Evolutionary conservation across 2,797 vertebrate genomes (phyloP).

Genomic region (Mormyrops boulengeri): DNA sequence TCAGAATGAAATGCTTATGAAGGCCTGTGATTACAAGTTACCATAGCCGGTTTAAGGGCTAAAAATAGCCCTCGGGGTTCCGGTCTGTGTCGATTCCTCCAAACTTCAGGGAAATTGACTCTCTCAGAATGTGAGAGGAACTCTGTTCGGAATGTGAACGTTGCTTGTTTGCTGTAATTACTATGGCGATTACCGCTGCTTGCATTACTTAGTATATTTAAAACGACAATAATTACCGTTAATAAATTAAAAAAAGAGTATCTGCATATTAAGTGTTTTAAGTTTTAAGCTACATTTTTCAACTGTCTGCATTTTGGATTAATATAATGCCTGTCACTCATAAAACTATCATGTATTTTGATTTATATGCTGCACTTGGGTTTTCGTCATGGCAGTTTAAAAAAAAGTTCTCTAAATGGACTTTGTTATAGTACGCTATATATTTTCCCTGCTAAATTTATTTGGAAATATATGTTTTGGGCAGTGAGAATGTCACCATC

Average conservation of each 20-base stretch:
- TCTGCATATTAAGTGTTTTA: not conserved
- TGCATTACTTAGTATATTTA: not conserved
- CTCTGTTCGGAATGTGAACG: slow-evolving; percentile 50
- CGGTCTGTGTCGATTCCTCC: slow-evolving; percentile 47
- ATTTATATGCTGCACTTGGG: not conserved
- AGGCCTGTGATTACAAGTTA: slow-evolving; percentile 71
- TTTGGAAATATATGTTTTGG: slow-evolving; percentile 14
- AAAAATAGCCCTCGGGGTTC: slow-evolving; percentile 69
- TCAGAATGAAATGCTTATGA: slow-evolving; percentile 69
- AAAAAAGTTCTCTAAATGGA: not conserved
- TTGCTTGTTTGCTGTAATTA: not conserved
- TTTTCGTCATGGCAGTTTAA: not conserved
- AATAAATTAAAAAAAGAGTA: not conserved
- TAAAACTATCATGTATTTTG: not conserved
- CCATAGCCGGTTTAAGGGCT: slow-evolving; percentile 65
- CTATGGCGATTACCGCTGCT: not conserved
- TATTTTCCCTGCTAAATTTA: not conserved
- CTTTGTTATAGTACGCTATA: not conserved
- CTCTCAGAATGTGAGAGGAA: slow-evolving; percentile 61
- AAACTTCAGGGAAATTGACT: slow-evolving; percentile 55
- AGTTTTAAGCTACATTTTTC: not conserved
- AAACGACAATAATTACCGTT: not conserved
- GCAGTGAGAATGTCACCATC: not conserved
- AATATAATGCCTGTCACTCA: not conserved
- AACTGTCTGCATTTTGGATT: not conserved